Evolutionary conservation across 2,888 invertebrate genomes (phyloP), one percentile per base, ranked within the genome.

Genomic region (Acheta domesticus): DNA sequence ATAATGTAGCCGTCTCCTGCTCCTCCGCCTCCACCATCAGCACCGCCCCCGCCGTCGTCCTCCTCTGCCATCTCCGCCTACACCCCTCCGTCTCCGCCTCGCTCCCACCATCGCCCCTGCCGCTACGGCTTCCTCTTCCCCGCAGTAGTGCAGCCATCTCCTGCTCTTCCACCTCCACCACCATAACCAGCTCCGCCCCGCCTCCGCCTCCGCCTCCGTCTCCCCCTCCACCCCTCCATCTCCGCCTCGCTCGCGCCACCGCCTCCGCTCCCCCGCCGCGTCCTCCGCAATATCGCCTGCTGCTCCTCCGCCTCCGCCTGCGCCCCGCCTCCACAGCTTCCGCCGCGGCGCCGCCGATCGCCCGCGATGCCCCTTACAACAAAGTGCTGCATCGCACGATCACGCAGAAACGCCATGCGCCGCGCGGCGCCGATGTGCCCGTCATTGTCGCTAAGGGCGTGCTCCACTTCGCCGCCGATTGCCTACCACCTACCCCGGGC

Each of bases 401-500:
- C 62, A 62, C 62, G 62, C 14, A n/a, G 62, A 62, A 62, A n/a
- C 4, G 62, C 16, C 62, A 16, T 62, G 62, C 14, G 36, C 5
- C 36, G 36, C 36, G 36, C n/a, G 14, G 62, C 14, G 62, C n/a
- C 16, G 14, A 62, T n/a, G 62, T 62, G 62, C 62, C n/a, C 62
- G 62, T 62, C 62, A 62, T 62, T 62, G 62, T 62, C n/a, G 62
- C 62, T 62, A 62, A 62, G 62, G 62, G n/a, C n/a, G n/a, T n/a
- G 62, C 62, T 19, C 62, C 16, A 36, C 36, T 36, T 36, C 36
- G 36, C 36, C 36, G 36, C 36, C 8, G 1, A 36, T 36, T 36
- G 36, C 36, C 36, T 8, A 36, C 23, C 4, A 23, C 36, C 36
- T 36, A 36, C 8, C 36, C 8, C 36, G 8, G 36, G 36, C 36